Conservation (phyloP, 1,140 invertebrate species). For the Cydia amplana region DNA sequence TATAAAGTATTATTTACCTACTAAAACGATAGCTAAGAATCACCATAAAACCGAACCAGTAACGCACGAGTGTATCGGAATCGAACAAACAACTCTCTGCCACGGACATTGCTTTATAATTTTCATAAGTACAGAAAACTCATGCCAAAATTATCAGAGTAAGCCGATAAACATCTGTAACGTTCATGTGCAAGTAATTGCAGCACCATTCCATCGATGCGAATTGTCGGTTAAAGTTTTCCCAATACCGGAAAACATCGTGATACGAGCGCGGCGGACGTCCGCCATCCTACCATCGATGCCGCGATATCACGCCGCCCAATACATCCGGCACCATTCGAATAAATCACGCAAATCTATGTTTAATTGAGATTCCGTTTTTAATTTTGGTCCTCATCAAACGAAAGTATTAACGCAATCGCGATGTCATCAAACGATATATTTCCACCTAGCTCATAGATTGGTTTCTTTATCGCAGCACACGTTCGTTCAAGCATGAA, state of each 20-base stretch:
- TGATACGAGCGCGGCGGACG: conserved; percentile 14
- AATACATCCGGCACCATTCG: neutral
- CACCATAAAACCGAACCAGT: too few relatives aligned
- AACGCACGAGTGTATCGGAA: too few relatives aligned
- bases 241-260: conserved; percentile 23
- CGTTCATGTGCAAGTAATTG: conserved; percentile 3
- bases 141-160: neutral
- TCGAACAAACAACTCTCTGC: too few relatives aligned
- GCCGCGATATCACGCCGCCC: neutral
- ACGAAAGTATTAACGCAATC: neutral
- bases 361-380: neutral
- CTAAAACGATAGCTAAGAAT: too few relatives aligned
- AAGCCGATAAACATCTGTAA: neutral
- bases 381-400: neutral
- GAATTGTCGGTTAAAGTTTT: conserved; percentile 24
- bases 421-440: neutral
- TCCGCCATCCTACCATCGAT: conserved; percentile 5
- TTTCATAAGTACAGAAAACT: neutral
- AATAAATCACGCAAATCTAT: neutral
- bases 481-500: conserved; percentile 21
- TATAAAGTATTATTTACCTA: too few relatives aligned
- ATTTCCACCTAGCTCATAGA: conserved; percentile 3
- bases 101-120: too few relatives aligned
- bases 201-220: conserved; percentile 5
- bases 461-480: conserved; percentile 25